Conservation (phyloP, 1,140 invertebrate genomes). For the Neodiprion lecontei region DNA sequence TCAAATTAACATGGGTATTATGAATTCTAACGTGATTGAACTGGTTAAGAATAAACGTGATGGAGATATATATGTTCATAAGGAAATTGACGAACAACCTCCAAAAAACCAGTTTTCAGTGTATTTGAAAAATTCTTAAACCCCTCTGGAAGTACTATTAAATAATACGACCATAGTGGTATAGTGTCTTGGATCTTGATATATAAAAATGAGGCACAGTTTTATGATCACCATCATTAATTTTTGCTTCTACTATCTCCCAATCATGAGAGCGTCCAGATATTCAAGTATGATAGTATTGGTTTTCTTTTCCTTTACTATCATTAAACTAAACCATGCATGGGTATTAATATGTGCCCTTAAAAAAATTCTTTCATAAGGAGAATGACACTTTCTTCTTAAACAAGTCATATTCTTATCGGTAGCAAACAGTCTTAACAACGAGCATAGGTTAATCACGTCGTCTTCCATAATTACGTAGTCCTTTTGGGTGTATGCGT, state of each 20-base stretch:
- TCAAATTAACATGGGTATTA: not conserved
- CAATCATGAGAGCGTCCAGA: conserved; percentile 61
- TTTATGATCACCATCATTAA: conserved; percentile 50
- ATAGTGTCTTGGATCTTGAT: conserved; percentile 9
- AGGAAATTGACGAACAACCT: not conserved
- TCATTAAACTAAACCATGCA: conserved; percentile 59
- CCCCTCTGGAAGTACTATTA: not conserved
- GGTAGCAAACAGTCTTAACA: conserved; percentile 62
- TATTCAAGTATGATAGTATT: conserved; percentile 48
- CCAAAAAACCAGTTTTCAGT: not conserved
- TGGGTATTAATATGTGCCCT: conserved; percentile 59
- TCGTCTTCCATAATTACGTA: conserved; percentile 56
- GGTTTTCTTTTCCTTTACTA: conserved; percentile 27
- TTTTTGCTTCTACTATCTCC: conserved; percentile 39
- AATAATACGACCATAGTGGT: not conserved
- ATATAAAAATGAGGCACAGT: conserved; percentile 60
- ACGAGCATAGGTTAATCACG: conserved; percentile 61
- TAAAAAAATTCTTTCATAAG: conserved; percentile 47
- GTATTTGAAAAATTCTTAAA: not conserved
- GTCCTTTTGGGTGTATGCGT: conserved; percentile 57
- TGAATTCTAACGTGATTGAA: not conserved
- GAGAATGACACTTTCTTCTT: conserved; percentile 52
- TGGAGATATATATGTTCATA: not conserved
- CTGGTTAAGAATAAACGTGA: not conserved
- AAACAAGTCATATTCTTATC: conserved; percentile 56